Evolutionary conservation across 2,113 vertebrate genomes (phyloP).

Genomic region (Penelope pileata): DNA sequence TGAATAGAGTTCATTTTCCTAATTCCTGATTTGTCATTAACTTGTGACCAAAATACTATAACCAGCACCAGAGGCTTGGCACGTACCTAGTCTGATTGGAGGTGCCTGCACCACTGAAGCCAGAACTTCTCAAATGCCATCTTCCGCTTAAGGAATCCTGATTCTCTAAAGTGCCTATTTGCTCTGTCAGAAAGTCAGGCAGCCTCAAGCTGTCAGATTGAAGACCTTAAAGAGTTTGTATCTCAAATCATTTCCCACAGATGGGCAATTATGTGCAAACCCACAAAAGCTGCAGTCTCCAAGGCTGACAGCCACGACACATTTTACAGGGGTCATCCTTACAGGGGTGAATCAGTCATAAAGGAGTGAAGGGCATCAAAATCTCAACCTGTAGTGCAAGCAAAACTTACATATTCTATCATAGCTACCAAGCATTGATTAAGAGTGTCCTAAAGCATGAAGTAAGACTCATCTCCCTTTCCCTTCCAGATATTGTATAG

Average conservation of each 20-base stretch:
- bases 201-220: background rate
- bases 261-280: background rate
- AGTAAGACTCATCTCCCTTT: background rate
- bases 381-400: background rate
- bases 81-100: background rate
- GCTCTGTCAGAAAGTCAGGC: background rate
- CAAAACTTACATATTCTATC: background rate
- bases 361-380: background rate
- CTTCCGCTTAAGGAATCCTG: background rate
- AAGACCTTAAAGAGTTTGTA: background rate
- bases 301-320: background rate
- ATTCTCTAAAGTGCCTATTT: background rate
- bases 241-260: background rate
- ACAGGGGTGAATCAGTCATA: fast-evolving
- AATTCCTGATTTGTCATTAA: background rate
- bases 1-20: background rate
- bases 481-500: background rate
- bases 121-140: background rate
- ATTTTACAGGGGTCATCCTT: background rate
- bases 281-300: background rate
- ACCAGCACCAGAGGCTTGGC: background rate
- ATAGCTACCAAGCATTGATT: background rate
- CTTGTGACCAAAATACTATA: background rate
- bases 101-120: background rate
- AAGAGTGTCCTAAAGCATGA: background rate